A percentile compares a stretch with the other conserved stretches of the same genome.
phyloP scores from a whole-genome alignment of 2,113 vertebrate species.

The Carassius carassius region DNA sequence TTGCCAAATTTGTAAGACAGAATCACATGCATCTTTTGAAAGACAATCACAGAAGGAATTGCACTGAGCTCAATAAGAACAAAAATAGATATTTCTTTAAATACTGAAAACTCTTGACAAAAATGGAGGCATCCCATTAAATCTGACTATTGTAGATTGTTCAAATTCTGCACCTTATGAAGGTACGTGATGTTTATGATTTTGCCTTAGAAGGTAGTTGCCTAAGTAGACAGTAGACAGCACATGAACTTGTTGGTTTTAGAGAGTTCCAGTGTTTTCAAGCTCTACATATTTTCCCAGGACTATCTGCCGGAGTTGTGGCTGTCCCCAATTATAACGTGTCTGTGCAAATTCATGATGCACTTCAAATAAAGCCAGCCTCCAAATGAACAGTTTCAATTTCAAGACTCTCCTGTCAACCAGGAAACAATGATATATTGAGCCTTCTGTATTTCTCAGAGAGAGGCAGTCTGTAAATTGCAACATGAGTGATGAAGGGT shows the following conservation, averaged over 20 bases:
- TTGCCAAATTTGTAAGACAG: background rate
- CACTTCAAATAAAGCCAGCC: background rate
- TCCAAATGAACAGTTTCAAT: background rate
- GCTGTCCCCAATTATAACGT: background rate
- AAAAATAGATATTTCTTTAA: background rate
- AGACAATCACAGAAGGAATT: background rate
- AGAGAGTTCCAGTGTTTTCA: background rate
- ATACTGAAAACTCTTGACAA: background rate
- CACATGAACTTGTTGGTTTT: background rate
- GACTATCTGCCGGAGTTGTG: background rate
- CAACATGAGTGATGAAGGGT: constrained; percentile 11
- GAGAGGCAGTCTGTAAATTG: constrained; percentile 13
- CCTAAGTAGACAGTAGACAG: background rate
- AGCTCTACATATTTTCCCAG: constrained; percentile 5
- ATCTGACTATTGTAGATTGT: background rate
- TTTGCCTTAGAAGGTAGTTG: background rate
- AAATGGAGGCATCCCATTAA: background rate
- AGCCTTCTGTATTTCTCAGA: background rate
- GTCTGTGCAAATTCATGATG: background rate
- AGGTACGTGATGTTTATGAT: background rate
- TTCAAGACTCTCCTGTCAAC: background rate
- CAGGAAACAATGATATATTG: background rate
- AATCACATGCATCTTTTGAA: background rate
- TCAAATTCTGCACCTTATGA: background rate
- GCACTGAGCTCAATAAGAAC: background rate